phyloP scores from a whole-genome alignment of 2,113 vertebrate genomes.

The Fukomys damarensis region DNA sequence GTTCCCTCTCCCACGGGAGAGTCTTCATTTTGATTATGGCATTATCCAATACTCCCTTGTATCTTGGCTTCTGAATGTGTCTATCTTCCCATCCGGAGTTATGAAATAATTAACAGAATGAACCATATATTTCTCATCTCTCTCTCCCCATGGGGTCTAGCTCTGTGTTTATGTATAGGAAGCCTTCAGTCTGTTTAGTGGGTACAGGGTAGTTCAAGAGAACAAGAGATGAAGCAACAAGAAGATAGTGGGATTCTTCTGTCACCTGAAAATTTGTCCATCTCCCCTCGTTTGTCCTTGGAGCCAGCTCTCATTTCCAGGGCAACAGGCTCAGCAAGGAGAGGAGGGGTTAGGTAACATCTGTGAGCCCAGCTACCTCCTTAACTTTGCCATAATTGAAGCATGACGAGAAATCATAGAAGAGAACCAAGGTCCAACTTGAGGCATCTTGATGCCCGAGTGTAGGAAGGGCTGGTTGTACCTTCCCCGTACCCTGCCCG shows the following conservation, averaged over 20 bases:
- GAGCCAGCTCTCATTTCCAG: conserved; percentile 63
- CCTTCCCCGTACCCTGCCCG: fast-evolving
- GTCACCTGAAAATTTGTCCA: neutral
- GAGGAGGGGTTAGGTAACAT: neutral
- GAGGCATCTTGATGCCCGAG: neutral
- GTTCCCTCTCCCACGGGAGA: neutral
- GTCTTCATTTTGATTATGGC: neutral
- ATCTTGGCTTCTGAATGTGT: conserved; percentile 6
- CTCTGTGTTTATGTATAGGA: neutral
- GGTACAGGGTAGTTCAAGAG: neutral
- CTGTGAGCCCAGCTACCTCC: conserved; percentile 14
- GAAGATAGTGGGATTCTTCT: conserved; percentile 49
- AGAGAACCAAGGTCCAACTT: neutral
- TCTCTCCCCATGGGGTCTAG: neutral
- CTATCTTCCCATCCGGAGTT: conserved; percentile 30
- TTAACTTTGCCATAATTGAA: neutral
- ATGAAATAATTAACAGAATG: conserved; percentile 43
- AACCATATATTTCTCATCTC: neutral
- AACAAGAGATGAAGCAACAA: neutral
- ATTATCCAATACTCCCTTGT: neutral
- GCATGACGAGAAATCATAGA: neutral
- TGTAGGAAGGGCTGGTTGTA: neutral
- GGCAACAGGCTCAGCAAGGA: conserved; percentile 24
- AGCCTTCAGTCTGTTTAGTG: neutral
- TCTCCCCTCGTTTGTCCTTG: neutral